A percentile compares a stretch with the other conserved stretches of the same genome.
These are phyloP conservation scores for Hippocampus mohnikei DNA, from an alignment of 2,113 vertebrate genomes.

Conservation along the genomic window DNA sequence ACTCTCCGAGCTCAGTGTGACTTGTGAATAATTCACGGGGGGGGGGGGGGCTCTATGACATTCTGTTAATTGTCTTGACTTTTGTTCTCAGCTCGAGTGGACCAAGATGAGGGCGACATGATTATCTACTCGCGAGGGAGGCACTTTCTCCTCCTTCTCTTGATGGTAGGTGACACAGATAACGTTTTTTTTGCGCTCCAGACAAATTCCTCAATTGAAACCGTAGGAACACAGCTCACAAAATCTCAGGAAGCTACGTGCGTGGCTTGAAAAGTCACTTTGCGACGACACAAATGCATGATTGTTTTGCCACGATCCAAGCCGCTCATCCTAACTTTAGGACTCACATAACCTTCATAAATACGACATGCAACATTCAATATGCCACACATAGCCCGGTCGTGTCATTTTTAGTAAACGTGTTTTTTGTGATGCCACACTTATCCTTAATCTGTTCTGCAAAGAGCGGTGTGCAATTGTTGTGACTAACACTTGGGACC, in stretches of 20 bases:
- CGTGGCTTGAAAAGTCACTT: neutral
- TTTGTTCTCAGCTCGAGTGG: conserved; percentile 31
- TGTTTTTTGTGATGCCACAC: neutral
- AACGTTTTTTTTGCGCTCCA: too few relatives aligned
- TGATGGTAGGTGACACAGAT: neutral
- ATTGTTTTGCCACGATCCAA: neutral
- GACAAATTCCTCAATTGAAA: too few relatives aligned
- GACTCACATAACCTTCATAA: neutral
- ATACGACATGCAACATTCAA: neutral
- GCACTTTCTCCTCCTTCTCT: conserved; percentile 25
- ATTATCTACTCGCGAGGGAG: conserved; percentile 14
- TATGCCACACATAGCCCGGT: neutral
- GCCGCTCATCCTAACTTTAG: neutral
- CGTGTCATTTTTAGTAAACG: too few relatives aligned
- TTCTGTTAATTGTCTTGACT: conserved; percentile 33
- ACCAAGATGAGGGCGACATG: neutral
- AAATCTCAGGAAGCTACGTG: neutral
- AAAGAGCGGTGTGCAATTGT: neutral
- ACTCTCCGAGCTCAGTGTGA: conserved; percentile 47
- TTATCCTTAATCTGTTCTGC: neutral
- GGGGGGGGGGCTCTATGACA: conserved; percentile 25
- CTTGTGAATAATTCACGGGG: conserved; percentile 72
- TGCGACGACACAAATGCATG: neutral
- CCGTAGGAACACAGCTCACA: neutral
- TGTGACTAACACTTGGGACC: too few relatives aligned